Conservation (phyloP, 2,888 invertebrate genomes). For the Rhaphigaster nebulosa region DNA sequence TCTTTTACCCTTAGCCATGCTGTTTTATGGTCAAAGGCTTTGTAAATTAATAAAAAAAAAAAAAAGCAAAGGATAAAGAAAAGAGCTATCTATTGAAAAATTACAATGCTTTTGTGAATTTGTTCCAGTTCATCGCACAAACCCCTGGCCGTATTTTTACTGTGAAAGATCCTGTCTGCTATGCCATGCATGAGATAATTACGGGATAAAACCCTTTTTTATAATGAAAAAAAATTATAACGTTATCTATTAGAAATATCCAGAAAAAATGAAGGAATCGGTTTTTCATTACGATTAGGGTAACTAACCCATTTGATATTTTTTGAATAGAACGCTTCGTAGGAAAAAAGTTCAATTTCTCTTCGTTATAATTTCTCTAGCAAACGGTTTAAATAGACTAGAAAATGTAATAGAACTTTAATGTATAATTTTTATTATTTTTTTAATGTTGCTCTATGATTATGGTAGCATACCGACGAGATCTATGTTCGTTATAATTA, state of each 20-base stretch:
- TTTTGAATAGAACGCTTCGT: not conserved
- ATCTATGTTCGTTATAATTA: too few species aligned
- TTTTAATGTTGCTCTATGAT: too few species aligned
- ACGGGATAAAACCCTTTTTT: not conserved
- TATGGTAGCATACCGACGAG: too few species aligned
- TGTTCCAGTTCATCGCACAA: slow-evolving; percentile 35
- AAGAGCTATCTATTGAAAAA: slow-evolving; percentile 36
- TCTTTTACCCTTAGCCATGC: not conserved
- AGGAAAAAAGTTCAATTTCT: too few species aligned
- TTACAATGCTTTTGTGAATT: slow-evolving; percentile 36
- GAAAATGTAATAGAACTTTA: too few species aligned
- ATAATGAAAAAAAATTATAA: not conserved
- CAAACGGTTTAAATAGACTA: too few species aligned
- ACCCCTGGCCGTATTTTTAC: not conserved
- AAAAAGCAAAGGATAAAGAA: not conserved
- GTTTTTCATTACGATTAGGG: not conserved
- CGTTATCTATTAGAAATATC: not conserved
- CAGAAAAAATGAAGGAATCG: not conserved
- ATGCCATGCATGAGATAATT: slow-evolving; percentile 19
- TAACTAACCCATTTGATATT: not conserved
- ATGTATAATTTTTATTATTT: too few species aligned
- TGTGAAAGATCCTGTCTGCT: slow-evolving; percentile 33
- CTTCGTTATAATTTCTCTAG: too few species aligned
- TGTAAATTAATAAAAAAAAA: not conserved
- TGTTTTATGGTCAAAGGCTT: not conserved